Base-by-base conservation (phyloP, 2,797 vertebrate genomes). In the Parambassis ranga region DNA sequence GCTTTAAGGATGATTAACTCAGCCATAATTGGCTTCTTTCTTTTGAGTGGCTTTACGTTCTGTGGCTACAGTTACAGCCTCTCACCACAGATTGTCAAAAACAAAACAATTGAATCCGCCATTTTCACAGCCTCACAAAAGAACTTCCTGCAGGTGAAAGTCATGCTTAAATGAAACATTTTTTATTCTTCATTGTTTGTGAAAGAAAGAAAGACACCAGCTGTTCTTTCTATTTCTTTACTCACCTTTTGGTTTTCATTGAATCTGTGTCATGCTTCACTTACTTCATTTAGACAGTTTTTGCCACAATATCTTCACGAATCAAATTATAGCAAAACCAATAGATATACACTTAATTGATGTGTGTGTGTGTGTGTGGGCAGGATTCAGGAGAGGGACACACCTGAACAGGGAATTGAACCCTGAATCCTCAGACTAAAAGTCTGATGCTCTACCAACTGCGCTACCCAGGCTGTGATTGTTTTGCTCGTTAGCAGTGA, bases 401-500 rank as follows among this genome's bases (percentile, higher is more conserved):
- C n/a, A n/a, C n/a, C n/a, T n/a, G n/a, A n/a, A n/a, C n/a, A n/a
- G n/a, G n/a, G n/a, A n/a, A n/a, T n/a, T n/a, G n/a, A n/a, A n/a
- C n/a, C n/a, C n/a, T n/a, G n/a, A n/a, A n/a, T n/a, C n/a, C n/a
- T n/a, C n/a, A n/a, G n/a, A n/a, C n/a, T n/a, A n/a, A n/a, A n/a
- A n/a, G n/a, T n/a, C n/a, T n/a, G n/a, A n/a, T n/a, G n/a, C n/a
- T n/a, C n/a, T n/a, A n/a, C n/a, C n/a, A n/a, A n/a, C n/a, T n/a
- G n/a, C n/a, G n/a, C n/a, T n/a, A n/a, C n/a, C n/a, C n/a, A n/a
- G n/a, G n/a, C n/a, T n/a, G n/a, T n/a, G 49, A 71, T 37, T 51
- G 52, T 60, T 81, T 56, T 52, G 43, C 24, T 68, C 2, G 24
- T n/a, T 61, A 64, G 51, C 7, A 10, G 27, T 65, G 28, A 36